Evolutionary conservation across 2,797 vertebrate genomes (phyloP).

Genomic region (Fundulus diaphanus): DNA sequence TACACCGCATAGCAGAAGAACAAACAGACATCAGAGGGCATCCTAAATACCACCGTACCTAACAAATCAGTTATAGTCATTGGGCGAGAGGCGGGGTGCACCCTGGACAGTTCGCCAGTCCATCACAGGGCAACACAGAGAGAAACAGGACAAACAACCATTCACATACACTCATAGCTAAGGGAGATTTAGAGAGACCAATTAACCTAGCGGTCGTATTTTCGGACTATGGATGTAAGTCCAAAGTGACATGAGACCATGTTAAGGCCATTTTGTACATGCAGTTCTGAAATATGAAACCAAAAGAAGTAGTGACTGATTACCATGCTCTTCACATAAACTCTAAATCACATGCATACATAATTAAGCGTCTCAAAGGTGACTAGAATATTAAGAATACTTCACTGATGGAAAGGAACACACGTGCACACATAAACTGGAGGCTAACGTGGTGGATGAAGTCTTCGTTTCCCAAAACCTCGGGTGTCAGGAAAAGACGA

Average conservation of each 20-base stretch:
- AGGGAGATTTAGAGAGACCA: no score
- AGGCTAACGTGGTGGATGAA: background rate
- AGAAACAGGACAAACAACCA: no score
- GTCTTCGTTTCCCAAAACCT: background rate
- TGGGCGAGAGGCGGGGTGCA: no score
- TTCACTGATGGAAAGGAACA: background rate
- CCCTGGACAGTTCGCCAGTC: no score
- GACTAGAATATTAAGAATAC: conserved; percentile 3
- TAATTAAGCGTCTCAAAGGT: background rate
- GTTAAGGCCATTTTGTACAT: background rate
- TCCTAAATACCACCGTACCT: no score
- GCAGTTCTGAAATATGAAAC: background rate
- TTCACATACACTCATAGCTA: no score
- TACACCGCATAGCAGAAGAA: no score
- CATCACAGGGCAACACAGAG: no score
- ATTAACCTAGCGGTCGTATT: no score
- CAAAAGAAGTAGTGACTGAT: background rate
- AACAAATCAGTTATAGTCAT: no score
- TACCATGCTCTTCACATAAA: background rate
- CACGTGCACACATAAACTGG: background rate
- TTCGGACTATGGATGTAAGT: no score
- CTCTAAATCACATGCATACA: background rate
- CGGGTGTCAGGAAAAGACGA: background rate
- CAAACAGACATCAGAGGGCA: no score
- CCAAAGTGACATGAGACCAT: background rate